phyloP scores from a whole-genome alignment of 2,797 vertebrate species.

The Ctenosaura bakeri region DNA sequence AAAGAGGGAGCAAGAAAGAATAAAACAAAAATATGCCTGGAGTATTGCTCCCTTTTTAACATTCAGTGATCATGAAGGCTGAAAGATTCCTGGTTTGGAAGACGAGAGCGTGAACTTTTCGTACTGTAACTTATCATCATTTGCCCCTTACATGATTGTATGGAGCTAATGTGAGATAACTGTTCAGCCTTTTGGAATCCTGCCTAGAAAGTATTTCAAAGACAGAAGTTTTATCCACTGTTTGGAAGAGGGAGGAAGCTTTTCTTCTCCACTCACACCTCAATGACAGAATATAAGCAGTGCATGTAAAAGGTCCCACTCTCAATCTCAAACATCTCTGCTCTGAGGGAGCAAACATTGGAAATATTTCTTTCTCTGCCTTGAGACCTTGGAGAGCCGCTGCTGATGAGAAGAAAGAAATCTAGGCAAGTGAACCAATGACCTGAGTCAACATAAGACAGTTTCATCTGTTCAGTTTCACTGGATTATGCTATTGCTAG shows the following conservation, averaged over 20 bases:
- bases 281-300: background rate
- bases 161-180: slow-evolving; percentile 18
- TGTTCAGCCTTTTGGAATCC: slow-evolving; percentile 27
- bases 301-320: background rate
- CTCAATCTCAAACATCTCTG: background rate
- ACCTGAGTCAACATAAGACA: too few species aligned
- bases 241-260: background rate
- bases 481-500: background rate
- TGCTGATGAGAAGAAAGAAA: background rate
- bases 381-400: background rate
- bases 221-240: background rate
- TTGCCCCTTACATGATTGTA: background rate
- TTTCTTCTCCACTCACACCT: background rate
- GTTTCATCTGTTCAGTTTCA: background rate
- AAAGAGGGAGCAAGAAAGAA: too few species aligned
- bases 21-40: background rate
- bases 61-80: background rate
- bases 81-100: background rate
- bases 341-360: background rate
- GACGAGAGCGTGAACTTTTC: background rate
- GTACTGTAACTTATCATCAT: background rate
- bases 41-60: background rate
- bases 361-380: background rate
- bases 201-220: background rate
- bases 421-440: background rate